Evolutionary conservation across 2,113 vertebrate species (phyloP).

Genomic region (Sylvilagus bachmani): DNA sequence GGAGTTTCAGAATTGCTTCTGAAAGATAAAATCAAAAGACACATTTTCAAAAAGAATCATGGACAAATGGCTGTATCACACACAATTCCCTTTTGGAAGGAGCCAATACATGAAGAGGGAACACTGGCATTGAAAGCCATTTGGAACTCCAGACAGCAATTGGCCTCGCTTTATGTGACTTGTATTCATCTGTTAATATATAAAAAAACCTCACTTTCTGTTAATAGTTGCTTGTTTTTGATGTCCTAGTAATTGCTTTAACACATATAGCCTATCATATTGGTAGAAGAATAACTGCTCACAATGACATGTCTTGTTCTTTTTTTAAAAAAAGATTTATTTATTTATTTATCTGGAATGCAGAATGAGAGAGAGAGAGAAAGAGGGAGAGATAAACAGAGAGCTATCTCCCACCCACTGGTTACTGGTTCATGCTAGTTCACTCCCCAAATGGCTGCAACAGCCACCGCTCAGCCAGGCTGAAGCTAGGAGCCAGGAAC

Average conservation of each 20-base stretch:
- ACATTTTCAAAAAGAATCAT: constrained; percentile 59
- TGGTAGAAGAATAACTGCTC: background rate
- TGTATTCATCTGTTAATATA: constrained; percentile 6
- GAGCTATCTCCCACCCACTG: too few relatives aligned
- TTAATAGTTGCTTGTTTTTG: background rate
- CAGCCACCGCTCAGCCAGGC: too few relatives aligned
- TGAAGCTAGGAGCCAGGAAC: too few relatives aligned
- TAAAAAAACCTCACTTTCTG: constrained; percentile 25
- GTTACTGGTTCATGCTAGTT: too few relatives aligned
- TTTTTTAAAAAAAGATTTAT: too few relatives aligned
- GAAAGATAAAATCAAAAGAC: constrained; percentile 43
- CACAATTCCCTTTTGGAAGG: constrained; percentile 32
- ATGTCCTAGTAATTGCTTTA: background rate
- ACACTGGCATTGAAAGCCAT: background rate
- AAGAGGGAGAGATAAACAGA: too few relatives aligned
- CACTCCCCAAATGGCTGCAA: too few relatives aligned
- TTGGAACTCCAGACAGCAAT: constrained; percentile 35
- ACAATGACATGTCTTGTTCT: background rate
- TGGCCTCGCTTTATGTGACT: background rate
- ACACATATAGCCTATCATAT: background rate
- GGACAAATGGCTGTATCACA: constrained; percentile 13
- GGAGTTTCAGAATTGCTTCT: background rate
- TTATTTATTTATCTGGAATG: too few relatives aligned
- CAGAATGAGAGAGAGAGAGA: too few relatives aligned
- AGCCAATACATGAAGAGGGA: background rate